phyloP scores from a whole-genome alignment of 2,888 invertebrate species.

The Mactromeris polynyma region DNA sequence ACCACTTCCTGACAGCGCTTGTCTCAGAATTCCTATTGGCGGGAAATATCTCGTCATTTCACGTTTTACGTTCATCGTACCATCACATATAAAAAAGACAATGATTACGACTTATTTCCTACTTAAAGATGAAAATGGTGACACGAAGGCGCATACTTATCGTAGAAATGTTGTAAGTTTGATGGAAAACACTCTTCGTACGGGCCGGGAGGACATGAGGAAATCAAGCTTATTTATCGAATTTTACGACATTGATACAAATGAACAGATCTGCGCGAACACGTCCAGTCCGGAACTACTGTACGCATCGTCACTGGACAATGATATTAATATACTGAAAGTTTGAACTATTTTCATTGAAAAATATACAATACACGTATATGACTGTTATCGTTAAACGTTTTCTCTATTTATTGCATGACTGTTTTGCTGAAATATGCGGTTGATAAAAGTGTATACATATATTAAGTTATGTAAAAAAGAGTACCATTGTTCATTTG shows the following conservation, averaged over 20 bases:
- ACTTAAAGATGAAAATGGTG: neutral
- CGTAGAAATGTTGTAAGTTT: slow-evolving; percentile 18
- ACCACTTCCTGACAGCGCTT: neutral
- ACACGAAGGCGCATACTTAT: neutral
- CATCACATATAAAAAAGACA: neutral
- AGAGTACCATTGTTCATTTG: no score
- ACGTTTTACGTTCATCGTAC: slow-evolving; percentile 30
- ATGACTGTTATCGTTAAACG: no score
- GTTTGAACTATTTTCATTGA: neutral
- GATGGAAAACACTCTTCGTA: slow-evolving; percentile 5
- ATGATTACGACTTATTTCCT: neutral
- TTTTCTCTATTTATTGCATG: no score
- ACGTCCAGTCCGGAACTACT: slow-evolving; percentile 16
- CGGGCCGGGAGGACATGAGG: neutral
- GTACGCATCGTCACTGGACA: slow-evolving; percentile 28
- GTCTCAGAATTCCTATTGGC: neutral
- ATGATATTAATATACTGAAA: slow-evolving; percentile 28
- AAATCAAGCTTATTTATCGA: slow-evolving; percentile 33
- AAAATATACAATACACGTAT: neutral
- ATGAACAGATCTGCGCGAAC: slow-evolving; percentile 25
- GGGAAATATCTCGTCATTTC: slow-evolving; percentile 34
- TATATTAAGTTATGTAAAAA: no score
- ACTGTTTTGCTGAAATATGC: no score
- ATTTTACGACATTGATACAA: slow-evolving; percentile 13
- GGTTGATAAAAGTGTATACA: no score